These are phyloP conservation scores for rat (Rattus norvegicus) DNA, from an alignment of 2,113 vertebrate species.

Conservation along the genomic window DNA sequence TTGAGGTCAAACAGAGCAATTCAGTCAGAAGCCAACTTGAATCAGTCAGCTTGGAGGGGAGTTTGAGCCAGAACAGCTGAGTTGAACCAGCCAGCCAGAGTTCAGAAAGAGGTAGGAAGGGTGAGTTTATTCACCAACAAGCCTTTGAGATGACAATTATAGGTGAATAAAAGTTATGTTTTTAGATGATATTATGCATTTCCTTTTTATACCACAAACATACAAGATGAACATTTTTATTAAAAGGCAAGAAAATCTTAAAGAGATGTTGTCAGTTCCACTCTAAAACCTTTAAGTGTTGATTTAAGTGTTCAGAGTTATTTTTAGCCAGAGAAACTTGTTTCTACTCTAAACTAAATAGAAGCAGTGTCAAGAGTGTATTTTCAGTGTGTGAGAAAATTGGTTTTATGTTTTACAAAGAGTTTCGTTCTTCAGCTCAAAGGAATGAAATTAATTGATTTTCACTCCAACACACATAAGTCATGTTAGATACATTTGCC, in stretches of 20 bases:
- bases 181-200: not conserved
- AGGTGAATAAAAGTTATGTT: no score
- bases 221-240: not conserved
- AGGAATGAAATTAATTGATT: slow-evolving; percentile 55
- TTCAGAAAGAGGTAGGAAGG: no score
- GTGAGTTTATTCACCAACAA: no score
- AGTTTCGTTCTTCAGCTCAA: slow-evolving; percentile 49
- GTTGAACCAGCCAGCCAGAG: no score
- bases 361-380: not conserved
- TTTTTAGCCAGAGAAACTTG: slow-evolving; percentile 41
- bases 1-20: no score
- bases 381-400: slow-evolving; percentile 40
- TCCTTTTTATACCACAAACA: not conserved
- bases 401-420: slow-evolving; percentile 35
- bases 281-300: not conserved
- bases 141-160: no score
- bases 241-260: not conserved
- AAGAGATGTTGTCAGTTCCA: not conserved
- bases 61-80: no score
- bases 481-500: slow-evolving; percentile 8
- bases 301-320: not conserved
- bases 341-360: not conserved
- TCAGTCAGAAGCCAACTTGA: no score
- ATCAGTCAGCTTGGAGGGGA: no score
- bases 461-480: slow-evolving; percentile 33